Percentiles rank a stretch among this genome's conserved stretches.
phyloP scores from a whole-genome alignment of 2,113 vertebrate genomes.

The Amphiprion ocellaris region DNA sequence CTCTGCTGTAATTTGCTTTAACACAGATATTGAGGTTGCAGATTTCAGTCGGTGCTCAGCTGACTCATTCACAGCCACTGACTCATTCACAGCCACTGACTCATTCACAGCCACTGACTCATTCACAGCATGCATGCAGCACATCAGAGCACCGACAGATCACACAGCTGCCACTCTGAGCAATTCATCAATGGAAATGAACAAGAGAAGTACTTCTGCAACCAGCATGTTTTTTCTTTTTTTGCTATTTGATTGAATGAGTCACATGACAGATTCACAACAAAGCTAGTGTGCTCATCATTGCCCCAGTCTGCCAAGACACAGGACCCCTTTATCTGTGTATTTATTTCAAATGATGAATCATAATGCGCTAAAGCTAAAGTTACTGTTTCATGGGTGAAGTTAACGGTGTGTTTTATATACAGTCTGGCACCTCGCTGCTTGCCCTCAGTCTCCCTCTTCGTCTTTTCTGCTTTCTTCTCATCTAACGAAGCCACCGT shows the following conservation, averaged over 20 bases:
- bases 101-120: constrained; percentile 48
- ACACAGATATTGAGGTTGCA: neutral
- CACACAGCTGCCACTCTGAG: constrained; percentile 18
- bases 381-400: neutral
- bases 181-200: constrained; percentile 45
- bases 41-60: neutral
- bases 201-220: constrained; percentile 13
- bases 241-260: constrained; percentile 21
- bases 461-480: neutral
- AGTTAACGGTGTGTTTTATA: neutral
- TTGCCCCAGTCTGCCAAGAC: neutral
- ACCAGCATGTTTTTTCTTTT: neutral
- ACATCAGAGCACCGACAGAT: constrained; percentile 19
- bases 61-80: too few species aligned
- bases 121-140: constrained; percentile 22
- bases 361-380: neutral
- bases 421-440: neutral
- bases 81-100: constrained; percentile 21
- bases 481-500: neutral
- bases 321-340: neutral
- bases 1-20: too few species aligned
- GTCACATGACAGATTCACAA: constrained; percentile 33
- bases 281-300: constrained; percentile 11
- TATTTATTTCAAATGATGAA: constrained; percentile 16
- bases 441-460: neutral